phyloP scores from a whole-genome alignment of 2,797 vertebrate species.

The Smutsia temminckii region DNA sequence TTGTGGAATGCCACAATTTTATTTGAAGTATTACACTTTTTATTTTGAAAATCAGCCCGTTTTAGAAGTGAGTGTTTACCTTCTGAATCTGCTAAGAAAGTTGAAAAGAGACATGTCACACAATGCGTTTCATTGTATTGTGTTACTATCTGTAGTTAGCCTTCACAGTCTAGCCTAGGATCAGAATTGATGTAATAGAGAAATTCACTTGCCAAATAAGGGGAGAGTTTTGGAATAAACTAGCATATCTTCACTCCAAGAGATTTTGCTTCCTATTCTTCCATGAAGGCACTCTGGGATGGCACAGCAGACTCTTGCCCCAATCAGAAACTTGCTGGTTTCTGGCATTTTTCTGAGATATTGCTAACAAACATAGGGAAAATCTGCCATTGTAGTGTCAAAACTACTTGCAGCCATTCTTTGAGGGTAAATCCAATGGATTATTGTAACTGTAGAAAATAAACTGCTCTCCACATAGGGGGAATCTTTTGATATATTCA shows the following conservation, averaged over 20 bases:
- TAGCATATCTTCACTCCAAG: conserved; percentile 88
- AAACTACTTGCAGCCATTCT: conserved; percentile 86
- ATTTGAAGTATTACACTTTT: not conserved
- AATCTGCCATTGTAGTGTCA: conserved; percentile 91
- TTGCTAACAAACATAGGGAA: conserved; percentile 91
- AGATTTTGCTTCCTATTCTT: conserved; percentile 86
- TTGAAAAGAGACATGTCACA: not conserved
- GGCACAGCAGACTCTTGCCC: conserved; percentile 91
- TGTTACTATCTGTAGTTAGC: not conserved
- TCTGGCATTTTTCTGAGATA: conserved; percentile 91
- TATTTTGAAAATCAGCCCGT: not conserved
- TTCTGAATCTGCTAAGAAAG: not conserved
- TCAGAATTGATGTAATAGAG: conserved; percentile 90
- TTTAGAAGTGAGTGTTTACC: not conserved
- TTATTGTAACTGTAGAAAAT: conserved; percentile 93
- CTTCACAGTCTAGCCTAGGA: conserved; percentile 82
- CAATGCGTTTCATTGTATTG: not conserved
- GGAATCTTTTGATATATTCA: conserved; percentile 91
- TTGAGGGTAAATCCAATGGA: conserved; percentile 85
- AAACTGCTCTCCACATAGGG: conserved; percentile 90
- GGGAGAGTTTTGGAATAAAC: conserved; percentile 90
- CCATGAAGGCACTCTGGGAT: conserved; percentile 87
- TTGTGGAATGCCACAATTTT: not conserved
- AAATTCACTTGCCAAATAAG: conserved; percentile 92
- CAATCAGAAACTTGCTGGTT: conserved; percentile 89